These are phyloP conservation scores for Tinea semifulvella DNA, from an alignment of 2,888 invertebrate species.

Conservation along the genomic window DNA sequence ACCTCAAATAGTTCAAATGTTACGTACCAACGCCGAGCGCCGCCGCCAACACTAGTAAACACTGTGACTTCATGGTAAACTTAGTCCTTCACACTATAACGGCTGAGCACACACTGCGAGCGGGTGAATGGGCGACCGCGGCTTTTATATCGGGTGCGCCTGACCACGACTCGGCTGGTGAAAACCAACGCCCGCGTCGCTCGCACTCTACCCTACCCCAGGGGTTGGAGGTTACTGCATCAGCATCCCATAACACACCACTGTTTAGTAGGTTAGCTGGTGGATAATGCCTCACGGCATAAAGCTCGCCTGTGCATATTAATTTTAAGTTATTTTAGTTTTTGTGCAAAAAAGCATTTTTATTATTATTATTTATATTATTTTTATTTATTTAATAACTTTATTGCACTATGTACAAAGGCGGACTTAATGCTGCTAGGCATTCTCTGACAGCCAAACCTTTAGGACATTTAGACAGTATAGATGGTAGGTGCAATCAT, in stretches of 20 bases:
- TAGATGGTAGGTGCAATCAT: too few species aligned
- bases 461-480: too few species aligned
- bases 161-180: conserved; percentile 45
- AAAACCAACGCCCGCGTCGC: conserved; percentile 45
- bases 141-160: conserved; percentile 62
- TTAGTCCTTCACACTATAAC: conserved; percentile 63
- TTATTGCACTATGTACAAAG: too few species aligned
- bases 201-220: conserved; percentile 18
- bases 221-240: conserved; percentile 12
- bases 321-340: too few species aligned
- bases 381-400: too few species aligned
- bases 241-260: background rate
- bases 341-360: too few species aligned
- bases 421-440: too few species aligned
- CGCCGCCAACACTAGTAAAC: conserved; percentile 69
- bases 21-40: conserved; percentile 77
- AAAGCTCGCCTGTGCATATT: too few species aligned
- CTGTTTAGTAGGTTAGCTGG: too few species aligned
- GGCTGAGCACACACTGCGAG: conserved; percentile 64
- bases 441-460: too few species aligned
- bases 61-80: conserved; percentile 63
- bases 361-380: too few species aligned
- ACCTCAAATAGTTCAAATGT: conserved; percentile 54
- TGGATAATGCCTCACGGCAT: too few species aligned
- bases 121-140: conserved; percentile 62